These are phyloP conservation scores for Cryptocephalus primarius DNA, from an alignment of 2,888 invertebrate genomes.

Conservation along the genomic window DNA sequence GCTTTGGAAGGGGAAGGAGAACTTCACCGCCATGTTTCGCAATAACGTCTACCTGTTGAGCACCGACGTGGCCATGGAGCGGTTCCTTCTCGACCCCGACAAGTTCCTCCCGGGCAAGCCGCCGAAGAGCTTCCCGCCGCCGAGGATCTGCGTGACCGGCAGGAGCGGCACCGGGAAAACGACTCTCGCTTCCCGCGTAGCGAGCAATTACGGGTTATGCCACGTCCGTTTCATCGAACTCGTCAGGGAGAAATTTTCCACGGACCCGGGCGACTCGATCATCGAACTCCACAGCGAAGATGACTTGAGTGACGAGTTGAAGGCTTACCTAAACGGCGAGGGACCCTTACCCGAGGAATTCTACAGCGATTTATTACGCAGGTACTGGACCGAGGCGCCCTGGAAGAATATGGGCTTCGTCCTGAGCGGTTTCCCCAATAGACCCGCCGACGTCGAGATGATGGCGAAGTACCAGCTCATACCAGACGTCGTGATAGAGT, in stretches of 20 bases:
- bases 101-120: conserved; percentile 35
- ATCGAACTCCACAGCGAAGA: conserved; percentile 8
- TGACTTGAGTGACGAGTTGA: conserved; percentile 7
- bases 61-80: conserved; percentile 38
- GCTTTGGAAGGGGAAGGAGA: conserved; percentile 51
- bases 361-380: conserved; percentile 35
- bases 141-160: conserved; percentile 48
- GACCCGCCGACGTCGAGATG: conserved; percentile 42
- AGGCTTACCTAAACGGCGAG: conserved; percentile 43
- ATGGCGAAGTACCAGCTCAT: conserved; percentile 39
- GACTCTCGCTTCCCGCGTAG: conserved; percentile 39
- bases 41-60: conserved; percentile 45
- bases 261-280: conserved; percentile 8
- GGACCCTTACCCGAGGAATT: conserved; percentile 38
- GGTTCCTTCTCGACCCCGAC: conserved; percentile 42
- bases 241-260: conserved; percentile 16
- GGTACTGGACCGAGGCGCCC: conserved; percentile 45
- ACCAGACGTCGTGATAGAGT: conserved; percentile 41
- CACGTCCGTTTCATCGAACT: conserved; percentile 39
- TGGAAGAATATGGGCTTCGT: conserved; percentile 43
- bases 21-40: conserved; percentile 41
- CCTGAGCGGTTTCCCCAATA: conserved; percentile 51
- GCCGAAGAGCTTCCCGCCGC: conserved; percentile 33
- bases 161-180: conserved; percentile 45
- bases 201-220: conserved; percentile 44